Evolutionary conservation across 2,797 vertebrate genomes (phyloP).

Genomic region (Sebastes nivosus): DNA sequence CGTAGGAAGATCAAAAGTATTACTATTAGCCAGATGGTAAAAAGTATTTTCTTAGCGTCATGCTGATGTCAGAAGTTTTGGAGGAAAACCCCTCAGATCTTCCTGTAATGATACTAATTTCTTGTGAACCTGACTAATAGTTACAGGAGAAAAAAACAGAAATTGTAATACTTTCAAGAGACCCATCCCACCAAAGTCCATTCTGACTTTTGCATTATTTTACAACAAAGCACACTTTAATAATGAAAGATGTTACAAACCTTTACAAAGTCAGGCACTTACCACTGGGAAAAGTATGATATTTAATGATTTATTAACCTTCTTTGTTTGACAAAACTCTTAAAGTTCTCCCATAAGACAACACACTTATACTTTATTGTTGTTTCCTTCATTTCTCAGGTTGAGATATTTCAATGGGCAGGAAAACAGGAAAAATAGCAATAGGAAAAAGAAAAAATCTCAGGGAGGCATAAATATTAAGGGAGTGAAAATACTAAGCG

Average conservation of each 20-base stretch:
- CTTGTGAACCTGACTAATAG: neutral
- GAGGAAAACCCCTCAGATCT: neutral
- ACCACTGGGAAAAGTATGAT: neutral
- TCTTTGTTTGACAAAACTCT: neutral
- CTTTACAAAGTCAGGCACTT: neutral
- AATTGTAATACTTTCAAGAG: neutral
- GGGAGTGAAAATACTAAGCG: slow-evolving; percentile 77
- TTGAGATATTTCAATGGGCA: slow-evolving; percentile 39
- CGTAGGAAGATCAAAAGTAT: neutral
- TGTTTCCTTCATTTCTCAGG: neutral
- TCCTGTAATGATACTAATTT: neutral
- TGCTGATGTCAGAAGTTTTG: neutral
- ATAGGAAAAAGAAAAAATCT: slow-evolving; percentile 46
- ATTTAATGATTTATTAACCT: neutral
- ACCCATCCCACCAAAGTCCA: neutral
- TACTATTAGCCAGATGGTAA: neutral
- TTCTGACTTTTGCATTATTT: neutral
- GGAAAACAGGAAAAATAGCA: slow-evolving; percentile 60
- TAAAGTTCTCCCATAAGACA: neutral
- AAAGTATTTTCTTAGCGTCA: neutral
- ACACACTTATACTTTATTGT: neutral
- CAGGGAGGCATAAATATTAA: slow-evolving; percentile 73
- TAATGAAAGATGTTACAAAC: neutral
- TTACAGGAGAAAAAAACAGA: neutral
- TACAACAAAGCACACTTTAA: neutral